phyloP scores from a whole-genome alignment of 2,797 vertebrate species.

The Meriones psammophilus region DNA sequence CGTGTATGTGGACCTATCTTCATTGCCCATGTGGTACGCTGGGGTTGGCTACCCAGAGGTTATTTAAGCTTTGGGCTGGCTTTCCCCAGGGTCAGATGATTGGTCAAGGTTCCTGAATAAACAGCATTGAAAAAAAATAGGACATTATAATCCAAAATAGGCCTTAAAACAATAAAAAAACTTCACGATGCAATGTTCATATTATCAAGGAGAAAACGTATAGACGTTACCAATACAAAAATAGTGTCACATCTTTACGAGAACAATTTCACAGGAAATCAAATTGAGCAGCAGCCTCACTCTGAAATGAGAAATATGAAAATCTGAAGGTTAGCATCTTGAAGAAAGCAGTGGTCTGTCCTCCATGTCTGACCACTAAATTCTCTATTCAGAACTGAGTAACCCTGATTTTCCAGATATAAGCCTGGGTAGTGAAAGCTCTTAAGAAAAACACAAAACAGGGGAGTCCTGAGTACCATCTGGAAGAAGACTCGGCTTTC shows the following conservation, averaged over 20 bases:
- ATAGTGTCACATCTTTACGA: neutral
- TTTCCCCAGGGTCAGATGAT: too few relatives aligned
- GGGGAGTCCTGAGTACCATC: neutral
- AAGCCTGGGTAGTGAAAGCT: neutral
- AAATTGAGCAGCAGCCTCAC: neutral
- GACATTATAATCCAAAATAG: neutral
- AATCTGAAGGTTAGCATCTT: conserved; percentile 28
- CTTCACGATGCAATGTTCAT: neutral
- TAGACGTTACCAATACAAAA: neutral
- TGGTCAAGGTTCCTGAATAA: too few relatives aligned
- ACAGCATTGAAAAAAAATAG: too few relatives aligned
- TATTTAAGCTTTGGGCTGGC: too few relatives aligned
- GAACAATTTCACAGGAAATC: conserved; percentile 36
- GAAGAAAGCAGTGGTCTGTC: neutral
- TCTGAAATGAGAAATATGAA: conserved; percentile 57
- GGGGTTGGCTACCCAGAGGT: too few relatives aligned
- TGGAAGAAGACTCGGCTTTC: neutral
- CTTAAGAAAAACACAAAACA: conserved; percentile 43
- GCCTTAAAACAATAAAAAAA: neutral
- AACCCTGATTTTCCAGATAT: neutral
- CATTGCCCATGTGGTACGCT: too few relatives aligned
- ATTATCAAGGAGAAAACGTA: neutral
- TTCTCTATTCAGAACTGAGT: neutral
- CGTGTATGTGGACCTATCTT: too few relatives aligned
- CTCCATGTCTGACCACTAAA: neutral